Percentiles rank a stretch among this genome's conserved stretches.
phyloP scores from a whole-genome alignment of 30 jellyfish, hydroid and myxozoan genomes.

The Cassiopea xamachana region DNA sequence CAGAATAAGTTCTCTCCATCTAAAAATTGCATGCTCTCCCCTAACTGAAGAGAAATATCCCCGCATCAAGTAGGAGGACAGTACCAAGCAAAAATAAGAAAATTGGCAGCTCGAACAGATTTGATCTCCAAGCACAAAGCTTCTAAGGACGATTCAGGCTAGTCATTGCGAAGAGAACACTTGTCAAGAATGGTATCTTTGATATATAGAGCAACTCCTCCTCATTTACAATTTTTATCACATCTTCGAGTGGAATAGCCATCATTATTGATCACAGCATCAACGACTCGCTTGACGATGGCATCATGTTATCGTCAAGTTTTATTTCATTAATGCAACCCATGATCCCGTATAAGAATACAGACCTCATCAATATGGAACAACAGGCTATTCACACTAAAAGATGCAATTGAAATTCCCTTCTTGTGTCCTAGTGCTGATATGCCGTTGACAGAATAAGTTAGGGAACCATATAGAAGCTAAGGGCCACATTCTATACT shows the following conservation, averaged over 20 bases:
- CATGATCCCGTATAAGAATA: background rate
- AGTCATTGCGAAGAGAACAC: background rate
- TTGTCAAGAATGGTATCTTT: background rate
- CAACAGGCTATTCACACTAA: background rate
- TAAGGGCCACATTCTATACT: too few species aligned
- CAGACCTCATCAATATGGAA: background rate
- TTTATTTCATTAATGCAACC: background rate
- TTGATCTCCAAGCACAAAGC: slow-evolving; percentile 6
- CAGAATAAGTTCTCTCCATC: background rate
- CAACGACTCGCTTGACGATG: background rate
- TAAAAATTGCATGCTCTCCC: slow-evolving; percentile 17
- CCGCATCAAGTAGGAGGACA: background rate
- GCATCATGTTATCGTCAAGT: background rate
- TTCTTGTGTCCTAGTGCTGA: background rate
- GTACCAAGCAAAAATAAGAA: slow-evolving; percentile 3
- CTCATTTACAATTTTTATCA: background rate
- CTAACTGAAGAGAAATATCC: background rate
- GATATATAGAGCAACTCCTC: slow-evolving; percentile 13
- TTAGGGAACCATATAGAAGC: too few species aligned
- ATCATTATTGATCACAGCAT: background rate
- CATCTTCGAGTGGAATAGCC: background rate
- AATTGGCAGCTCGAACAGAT: background rate
- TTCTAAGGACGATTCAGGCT: slow-evolving; percentile 3
- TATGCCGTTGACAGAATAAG: background rate
- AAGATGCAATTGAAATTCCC: background rate